Evolutionary conservation across 2,797 vertebrate species (phyloP).

Genomic region (Ataeniobius toweri): DNA sequence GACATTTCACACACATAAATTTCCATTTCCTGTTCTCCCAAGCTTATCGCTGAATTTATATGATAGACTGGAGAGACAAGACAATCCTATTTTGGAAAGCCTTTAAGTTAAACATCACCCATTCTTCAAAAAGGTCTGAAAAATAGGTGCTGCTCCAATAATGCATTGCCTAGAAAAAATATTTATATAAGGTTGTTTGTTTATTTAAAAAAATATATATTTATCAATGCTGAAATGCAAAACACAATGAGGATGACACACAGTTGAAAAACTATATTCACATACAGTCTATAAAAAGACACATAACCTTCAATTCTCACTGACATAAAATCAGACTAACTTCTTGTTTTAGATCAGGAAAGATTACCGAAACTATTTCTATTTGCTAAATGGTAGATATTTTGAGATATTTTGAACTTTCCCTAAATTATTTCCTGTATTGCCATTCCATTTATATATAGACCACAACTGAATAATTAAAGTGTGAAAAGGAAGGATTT

Average conservation of each 20-base stretch:
- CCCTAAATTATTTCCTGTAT: too few relatives aligned
- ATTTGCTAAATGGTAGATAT: neutral
- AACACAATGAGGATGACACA: neutral
- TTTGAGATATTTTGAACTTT: too few relatives aligned
- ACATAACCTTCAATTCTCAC: too few relatives aligned
- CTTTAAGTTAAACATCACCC: conserved; percentile 1
- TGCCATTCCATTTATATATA: too few relatives aligned
- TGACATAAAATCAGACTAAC: too few relatives aligned
- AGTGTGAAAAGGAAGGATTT: too few relatives aligned
- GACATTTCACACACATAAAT: conserved; percentile 43
- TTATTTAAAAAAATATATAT: neutral
- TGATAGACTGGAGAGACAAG: conserved; percentile 1
- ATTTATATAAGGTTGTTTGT: too few relatives aligned
- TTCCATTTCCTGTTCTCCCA: neutral
- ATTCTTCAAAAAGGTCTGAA: conserved; percentile 13
- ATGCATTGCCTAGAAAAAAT: neutral
- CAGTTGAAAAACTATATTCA: neutral
- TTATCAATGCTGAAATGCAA: neutral
- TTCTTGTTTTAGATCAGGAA: too few relatives aligned
- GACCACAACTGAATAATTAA: too few relatives aligned
- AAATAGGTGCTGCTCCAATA: neutral
- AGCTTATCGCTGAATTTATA: conserved; percentile 27
- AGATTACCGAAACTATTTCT: too few relatives aligned
- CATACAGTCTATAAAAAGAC: neutral
- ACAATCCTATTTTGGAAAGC: conserved; percentile 5